These are phyloP conservation scores for Rhodinocichla rosea DNA, from an alignment of 2,113 vertebrate genomes.

Conservation along the genomic window DNA sequence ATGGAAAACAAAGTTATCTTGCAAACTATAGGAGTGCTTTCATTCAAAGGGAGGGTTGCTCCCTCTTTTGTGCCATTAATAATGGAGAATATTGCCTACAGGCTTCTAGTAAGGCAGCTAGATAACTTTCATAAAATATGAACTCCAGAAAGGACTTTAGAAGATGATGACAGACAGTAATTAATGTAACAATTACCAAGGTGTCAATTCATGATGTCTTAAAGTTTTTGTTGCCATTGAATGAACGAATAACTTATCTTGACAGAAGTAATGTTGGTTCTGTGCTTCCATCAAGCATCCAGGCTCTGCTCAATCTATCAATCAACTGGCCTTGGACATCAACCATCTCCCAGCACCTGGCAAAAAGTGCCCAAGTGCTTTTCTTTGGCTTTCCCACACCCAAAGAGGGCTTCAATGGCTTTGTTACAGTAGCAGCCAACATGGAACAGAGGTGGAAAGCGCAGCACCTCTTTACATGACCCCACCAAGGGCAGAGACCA, in stretches of 20 bases:
- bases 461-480: neutral
- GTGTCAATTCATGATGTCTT: conserved; percentile 57
- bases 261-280: conserved; percentile 37
- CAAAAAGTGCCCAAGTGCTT: neutral
- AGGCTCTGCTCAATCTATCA: neutral
- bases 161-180: conserved; percentile 58
- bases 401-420: neutral
- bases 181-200: conserved; percentile 70
- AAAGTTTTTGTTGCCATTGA: conserved; percentile 55
- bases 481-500: neutral
- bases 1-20: neutral
- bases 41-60: neutral
- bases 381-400: neutral
- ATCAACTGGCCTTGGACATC: neutral
- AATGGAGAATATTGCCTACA: neutral
- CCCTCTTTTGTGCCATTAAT: neutral
- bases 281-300: conserved; percentile 12
- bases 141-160: conserved; percentile 53
- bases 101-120: conserved; percentile 12
- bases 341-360: neutral
- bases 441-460: neutral
- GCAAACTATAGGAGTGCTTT: neutral
- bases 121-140: conserved; percentile 10
- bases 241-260: conserved; percentile 48
- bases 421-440: neutral